A percentile compares a stretch with the other conserved stretches of the same genome.
Conservation (phyloP, 2,797 vertebrate species). For the Nyctalus aviator region DNA sequence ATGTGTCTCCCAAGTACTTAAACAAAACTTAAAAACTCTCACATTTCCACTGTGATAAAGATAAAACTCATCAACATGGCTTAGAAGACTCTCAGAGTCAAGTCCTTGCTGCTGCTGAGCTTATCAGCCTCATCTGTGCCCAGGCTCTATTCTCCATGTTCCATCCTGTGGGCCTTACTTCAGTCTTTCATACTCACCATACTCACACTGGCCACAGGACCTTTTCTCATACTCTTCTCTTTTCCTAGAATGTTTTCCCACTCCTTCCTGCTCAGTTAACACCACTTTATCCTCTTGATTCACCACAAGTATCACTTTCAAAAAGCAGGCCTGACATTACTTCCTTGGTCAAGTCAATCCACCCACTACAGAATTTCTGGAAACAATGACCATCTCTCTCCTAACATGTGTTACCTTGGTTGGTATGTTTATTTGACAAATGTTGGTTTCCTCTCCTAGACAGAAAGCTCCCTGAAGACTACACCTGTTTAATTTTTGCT, state of each 20-base stretch:
- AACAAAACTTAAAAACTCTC: not conserved
- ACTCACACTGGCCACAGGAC: not conserved
- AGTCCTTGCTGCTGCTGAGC: not conserved
- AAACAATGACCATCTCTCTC: not conserved
- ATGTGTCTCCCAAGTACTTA: not conserved
- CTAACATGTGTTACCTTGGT: not conserved
- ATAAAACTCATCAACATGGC: not conserved
- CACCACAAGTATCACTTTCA: not conserved
- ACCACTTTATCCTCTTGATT: not conserved
- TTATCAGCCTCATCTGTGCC: not conserved
- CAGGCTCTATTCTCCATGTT: not conserved
- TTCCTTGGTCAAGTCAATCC: not conserved
- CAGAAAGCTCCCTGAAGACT: not conserved
- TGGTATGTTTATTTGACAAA: not conserved
- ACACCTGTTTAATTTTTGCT: not conserved
- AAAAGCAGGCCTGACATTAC: not conserved
- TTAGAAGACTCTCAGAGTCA: accelerated
- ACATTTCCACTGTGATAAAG: not conserved
- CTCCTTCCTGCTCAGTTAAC: not conserved
- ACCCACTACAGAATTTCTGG: not conserved
- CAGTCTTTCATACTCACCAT: not conserved
- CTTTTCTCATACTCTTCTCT: not conserved
- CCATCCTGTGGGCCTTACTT: not conserved
- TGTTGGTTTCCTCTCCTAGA: not conserved
- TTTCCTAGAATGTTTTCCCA: not conserved